Evolutionary conservation across 2,113 vertebrate genomes (phyloP).

Genomic region (Osmerus mordax): DNA sequence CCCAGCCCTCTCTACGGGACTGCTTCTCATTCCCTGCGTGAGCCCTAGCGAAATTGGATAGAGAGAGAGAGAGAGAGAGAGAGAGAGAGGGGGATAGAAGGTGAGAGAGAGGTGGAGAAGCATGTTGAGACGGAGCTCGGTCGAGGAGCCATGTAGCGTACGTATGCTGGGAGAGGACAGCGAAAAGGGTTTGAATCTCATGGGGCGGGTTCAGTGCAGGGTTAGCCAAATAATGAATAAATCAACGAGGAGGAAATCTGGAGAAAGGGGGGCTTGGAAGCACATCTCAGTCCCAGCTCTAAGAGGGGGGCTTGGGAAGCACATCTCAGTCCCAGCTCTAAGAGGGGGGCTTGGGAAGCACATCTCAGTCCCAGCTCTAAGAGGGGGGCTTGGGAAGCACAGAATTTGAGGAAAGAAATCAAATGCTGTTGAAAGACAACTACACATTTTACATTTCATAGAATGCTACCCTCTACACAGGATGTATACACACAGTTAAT

Average conservation of each 20-base stretch:
- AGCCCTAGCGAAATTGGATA: conserved; percentile 57
- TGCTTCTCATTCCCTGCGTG: conserved; percentile 64
- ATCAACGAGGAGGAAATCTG: conserved; percentile 73
- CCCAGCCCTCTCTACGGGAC: conserved; percentile 48
- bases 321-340: too few species aligned
- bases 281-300: too few species aligned
- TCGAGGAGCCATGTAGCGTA: conserved; percentile 56
- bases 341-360: neutral
- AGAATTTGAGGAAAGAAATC: neutral
- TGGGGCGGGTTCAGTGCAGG: conserved; percentile 90
- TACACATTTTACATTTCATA: too few species aligned
- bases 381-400: neutral
- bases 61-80: neutral
- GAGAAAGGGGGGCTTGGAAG: conserved; percentile 12
- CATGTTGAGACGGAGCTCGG: conserved; percentile 57
- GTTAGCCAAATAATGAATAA: conserved; percentile 98
- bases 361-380: neutral
- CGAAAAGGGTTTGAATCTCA: conserved; percentile 62
- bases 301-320: too few species aligned
- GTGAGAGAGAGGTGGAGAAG: conserved; percentile 23
- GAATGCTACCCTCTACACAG: too few species aligned
- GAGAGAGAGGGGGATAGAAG: neutral
- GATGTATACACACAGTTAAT: too few species aligned
- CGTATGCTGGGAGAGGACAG: conserved; percentile 47
- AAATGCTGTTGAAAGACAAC: too few species aligned